Conservation (phyloP, 2,888 invertebrate genomes). For the Torymus tubicola region DNA sequence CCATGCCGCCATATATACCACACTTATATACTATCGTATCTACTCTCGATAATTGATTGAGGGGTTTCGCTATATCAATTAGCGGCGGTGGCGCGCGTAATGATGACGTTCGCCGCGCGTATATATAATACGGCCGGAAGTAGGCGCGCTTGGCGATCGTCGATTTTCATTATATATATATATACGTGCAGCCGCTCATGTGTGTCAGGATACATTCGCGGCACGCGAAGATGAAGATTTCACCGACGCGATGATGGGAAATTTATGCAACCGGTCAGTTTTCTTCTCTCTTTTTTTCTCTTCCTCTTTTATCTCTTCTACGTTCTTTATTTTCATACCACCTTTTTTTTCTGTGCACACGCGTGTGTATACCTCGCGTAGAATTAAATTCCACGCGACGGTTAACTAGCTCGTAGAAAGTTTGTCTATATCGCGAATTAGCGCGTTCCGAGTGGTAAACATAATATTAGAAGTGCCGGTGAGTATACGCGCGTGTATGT, state of each 20-base stretch:
- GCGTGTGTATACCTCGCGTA: not conserved
- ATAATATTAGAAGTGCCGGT: not conserved
- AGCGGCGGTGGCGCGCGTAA: slow-evolving; percentile 11
- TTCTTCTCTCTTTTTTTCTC: slow-evolving; percentile 31
- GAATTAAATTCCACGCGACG: slow-evolving; percentile 12
- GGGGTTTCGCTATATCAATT: slow-evolving; percentile 25
- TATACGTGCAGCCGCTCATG: not conserved
- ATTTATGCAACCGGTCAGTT: slow-evolving; percentile 64
- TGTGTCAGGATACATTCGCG: slow-evolving; percentile 35
- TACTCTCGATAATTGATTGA: slow-evolving; percentile 25
- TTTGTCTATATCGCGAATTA: slow-evolving; percentile 16
- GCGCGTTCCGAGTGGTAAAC: not conserved
- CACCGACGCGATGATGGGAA: slow-evolving; percentile 65
- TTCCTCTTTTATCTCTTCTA: slow-evolving; percentile 6
- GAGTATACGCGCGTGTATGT: not conserved
- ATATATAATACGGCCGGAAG: slow-evolving; percentile 43
- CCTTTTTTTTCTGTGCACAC: not conserved
- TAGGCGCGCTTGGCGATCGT: slow-evolving; percentile 50
- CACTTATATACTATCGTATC: not conserved
- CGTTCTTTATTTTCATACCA: slow-evolving; percentile 19
- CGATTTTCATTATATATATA: slow-evolving; percentile 47
- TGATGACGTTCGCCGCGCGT: slow-evolving; percentile 9
- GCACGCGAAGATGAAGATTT: slow-evolving; percentile 51
- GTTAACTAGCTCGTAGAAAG: slow-evolving; percentile 34
- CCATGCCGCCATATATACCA: not conserved